A percentile compares a stretch with the other conserved stretches of the same genome.
These are phyloP conservation scores for Typhlomys cinereus DNA, from an alignment of 2,113 vertebrate genomes.

Conservation along the genomic window DNA sequence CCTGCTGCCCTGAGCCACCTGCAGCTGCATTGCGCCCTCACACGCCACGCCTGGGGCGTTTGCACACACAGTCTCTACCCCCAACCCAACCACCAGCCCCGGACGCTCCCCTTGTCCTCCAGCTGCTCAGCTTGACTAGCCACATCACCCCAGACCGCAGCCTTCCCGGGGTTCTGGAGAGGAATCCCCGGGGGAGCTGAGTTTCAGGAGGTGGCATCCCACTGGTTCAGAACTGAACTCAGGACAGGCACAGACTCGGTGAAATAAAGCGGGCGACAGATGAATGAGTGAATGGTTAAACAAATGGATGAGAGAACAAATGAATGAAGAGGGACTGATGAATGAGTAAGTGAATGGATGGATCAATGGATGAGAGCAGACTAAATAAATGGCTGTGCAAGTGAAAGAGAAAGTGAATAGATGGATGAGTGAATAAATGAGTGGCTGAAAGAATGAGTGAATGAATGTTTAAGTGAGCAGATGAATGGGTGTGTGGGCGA, in stretches of 20 bases:
- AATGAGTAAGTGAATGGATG: no score
- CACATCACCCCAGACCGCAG: not conserved
- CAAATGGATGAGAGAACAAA: not conserved
- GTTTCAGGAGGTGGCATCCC: no score
- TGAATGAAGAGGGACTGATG: no score
- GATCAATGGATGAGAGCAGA: not conserved
- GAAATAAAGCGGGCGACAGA: not conserved
- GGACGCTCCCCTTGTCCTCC: no score
- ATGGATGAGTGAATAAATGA: no score
- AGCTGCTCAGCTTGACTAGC: not conserved
- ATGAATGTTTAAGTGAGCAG: no score
- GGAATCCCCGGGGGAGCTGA: not conserved
- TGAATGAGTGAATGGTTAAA: not conserved
- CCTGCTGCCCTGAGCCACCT: not conserved
- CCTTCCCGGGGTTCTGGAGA: not conserved
- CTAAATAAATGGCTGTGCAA: no score
- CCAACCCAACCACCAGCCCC: not conserved
- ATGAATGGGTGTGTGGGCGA: not conserved
- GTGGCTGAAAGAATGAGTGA: no score
- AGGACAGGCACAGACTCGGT: not conserved
- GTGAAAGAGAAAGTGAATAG: not conserved
- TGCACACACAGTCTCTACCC: no score
- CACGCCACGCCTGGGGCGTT: not conserved
- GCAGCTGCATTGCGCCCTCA: not conserved
- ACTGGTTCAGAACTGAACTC: not conserved